phyloP scores from a whole-genome alignment of 2,113 vertebrate species.

The Festucalex cinctus region DNA sequence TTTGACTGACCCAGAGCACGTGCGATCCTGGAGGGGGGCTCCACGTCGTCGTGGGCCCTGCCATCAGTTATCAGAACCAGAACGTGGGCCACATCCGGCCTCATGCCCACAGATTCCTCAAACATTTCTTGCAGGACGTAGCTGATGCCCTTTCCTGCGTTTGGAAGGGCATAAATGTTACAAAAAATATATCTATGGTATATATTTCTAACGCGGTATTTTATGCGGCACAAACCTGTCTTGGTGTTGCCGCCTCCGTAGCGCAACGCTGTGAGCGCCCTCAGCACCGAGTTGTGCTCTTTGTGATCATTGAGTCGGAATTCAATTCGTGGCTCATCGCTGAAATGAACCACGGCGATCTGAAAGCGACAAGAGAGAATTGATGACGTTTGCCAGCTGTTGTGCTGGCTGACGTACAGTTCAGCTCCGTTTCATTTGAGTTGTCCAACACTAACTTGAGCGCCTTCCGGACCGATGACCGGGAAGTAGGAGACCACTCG shows the following conservation, averaged over 20 bases:
- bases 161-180: not conserved
- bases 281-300: constrained; percentile 77
- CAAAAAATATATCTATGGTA: not conserved
- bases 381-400: not conserved
- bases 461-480: constrained; percentile 75
- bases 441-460: constrained; percentile 69
- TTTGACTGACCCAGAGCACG: constrained; percentile 74
- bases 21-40: constrained; percentile 76
- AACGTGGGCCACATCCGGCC: constrained; percentile 71
- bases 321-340: constrained; percentile 79
- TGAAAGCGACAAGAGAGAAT: constrained; percentile 42
- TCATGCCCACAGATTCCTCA: constrained; percentile 81
- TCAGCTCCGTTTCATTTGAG: no score
- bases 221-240: constrained; percentile 71
- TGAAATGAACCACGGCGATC: constrained; percentile 87
- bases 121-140: constrained; percentile 82
- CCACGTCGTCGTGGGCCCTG: constrained; percentile 82
- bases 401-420: not conserved
- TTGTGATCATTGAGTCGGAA: constrained; percentile 76
- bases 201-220: no score
- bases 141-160: constrained; percentile 78
- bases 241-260: constrained; percentile 85
- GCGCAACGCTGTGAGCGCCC: constrained; percentile 68
- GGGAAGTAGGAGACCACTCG: constrained; percentile 83
- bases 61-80: constrained; percentile 85